A percentile compares a stretch with the other conserved stretches of the same genome.
These are phyloP conservation scores for Drosophila funebris DNA, from an alignment of 1,140 invertebrate genomes.

Conservation along the genomic window DNA sequence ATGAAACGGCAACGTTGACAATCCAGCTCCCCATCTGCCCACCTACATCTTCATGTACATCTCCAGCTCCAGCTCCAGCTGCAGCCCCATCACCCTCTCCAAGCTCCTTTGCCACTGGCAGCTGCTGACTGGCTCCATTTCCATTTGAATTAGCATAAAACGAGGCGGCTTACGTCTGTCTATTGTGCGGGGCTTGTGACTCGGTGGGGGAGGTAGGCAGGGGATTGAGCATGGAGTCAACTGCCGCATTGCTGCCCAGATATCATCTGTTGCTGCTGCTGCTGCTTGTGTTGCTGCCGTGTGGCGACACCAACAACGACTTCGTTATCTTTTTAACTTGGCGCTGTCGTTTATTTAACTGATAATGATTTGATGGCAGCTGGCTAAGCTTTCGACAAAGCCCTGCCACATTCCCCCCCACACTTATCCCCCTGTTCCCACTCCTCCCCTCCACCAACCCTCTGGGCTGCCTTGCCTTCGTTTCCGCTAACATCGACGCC, in stretches of 20 bases:
- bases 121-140: conserved; percentile 80
- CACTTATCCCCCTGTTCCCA: neutral
- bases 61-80: neutral
- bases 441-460: conserved; percentile 9
- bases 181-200: conserved; percentile 50
- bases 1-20: conserved; percentile 60
- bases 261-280: conserved; percentile 75
- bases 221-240: conserved; percentile 15
- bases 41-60: neutral
- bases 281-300: conserved; percentile 28
- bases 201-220: conserved; percentile 1
- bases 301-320: conserved; percentile 49
- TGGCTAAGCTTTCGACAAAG: conserved; percentile 79
- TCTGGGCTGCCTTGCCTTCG: no score
- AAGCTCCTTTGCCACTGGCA: conserved; percentile 48
- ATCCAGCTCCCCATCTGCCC: conserved; percentile 31
- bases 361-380: conserved; percentile 81
- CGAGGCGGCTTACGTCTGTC: conserved; percentile 80
- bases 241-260: conserved; percentile 48
- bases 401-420: conserved; percentile 15
- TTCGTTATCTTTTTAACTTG: conserved; percentile 81
- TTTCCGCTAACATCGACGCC: conserved; percentile 31
- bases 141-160: conserved; percentile 81
- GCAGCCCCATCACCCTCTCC: conserved; percentile 3
- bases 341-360: conserved; percentile 81